A percentile compares a stretch with the other conserved stretches of the same genome.
phyloP scores from a whole-genome alignment of 2,797 vertebrate genomes.

The Sibirionetta formosa region DNA sequence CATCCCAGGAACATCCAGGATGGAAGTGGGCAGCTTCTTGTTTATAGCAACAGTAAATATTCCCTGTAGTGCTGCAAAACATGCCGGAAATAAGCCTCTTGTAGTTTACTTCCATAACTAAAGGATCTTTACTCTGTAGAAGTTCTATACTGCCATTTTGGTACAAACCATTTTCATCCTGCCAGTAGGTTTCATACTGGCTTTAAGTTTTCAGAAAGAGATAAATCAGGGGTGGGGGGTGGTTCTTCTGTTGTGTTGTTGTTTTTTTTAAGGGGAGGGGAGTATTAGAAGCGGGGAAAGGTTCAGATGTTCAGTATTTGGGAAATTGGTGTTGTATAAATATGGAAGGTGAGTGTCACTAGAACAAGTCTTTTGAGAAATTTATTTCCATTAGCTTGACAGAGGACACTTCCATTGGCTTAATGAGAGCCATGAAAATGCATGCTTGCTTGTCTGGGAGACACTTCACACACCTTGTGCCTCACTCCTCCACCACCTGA shows the following conservation, averaged over 20 bases:
- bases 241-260: neutral
- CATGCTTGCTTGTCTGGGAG: constrained; percentile 67
- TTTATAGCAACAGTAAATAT: constrained; percentile 69
- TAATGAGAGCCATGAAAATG: constrained; percentile 48
- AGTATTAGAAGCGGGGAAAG: constrained; percentile 30
- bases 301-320: constrained; percentile 42
- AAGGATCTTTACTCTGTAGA: constrained; percentile 46
- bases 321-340: constrained; percentile 59
- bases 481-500: constrained; percentile 58
- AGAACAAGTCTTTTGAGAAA: constrained; percentile 31
- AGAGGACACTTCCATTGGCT: constrained; percentile 44
- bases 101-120: constrained; percentile 58
- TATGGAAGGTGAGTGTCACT: constrained; percentile 56
- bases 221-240: neutral
- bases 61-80: constrained; percentile 65
- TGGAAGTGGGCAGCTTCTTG: constrained; percentile 71
- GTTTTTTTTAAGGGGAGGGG: neutral
- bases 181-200: constrained; percentile 52
- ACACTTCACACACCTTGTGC: constrained; percentile 56
- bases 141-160: constrained; percentile 37
- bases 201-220: constrained; percentile 31
- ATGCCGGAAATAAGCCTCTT: constrained; percentile 59
- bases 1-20: constrained; percentile 65
- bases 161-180: constrained; percentile 39
- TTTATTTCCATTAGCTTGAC: neutral